phyloP scores from a whole-genome alignment of 92 coral and sea anemone species.

The Parazoanthus darwini region DNA sequence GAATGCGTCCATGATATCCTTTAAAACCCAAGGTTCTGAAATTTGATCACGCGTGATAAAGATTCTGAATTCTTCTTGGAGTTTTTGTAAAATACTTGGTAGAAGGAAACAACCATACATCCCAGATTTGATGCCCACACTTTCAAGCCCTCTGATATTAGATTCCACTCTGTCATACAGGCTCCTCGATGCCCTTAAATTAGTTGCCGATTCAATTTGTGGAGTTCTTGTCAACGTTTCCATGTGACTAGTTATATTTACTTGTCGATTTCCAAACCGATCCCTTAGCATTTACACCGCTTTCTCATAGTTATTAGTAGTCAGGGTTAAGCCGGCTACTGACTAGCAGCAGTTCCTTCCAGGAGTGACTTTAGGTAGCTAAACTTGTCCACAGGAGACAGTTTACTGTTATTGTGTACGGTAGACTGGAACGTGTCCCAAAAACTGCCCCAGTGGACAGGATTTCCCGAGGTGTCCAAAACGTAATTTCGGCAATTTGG shows the following conservation, averaged over 20 bases:
- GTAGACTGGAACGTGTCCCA: slow-evolving; percentile 33
- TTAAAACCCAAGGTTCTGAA: slow-evolving; percentile 20
- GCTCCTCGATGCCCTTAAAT: not conserved
- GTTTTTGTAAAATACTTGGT: slow-evolving; percentile 28
- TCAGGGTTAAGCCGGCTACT: slow-evolving; percentile 5
- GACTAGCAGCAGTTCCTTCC: not conserved
- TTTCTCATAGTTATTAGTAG: not conserved
- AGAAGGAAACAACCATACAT: slow-evolving; percentile 46
- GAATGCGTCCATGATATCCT: slow-evolving; percentile 3
- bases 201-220: not conserved
- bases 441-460: slow-evolving; percentile 10
- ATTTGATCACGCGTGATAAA: too few relatives aligned
- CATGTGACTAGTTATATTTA: not conserved
- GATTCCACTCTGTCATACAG: not conserved
- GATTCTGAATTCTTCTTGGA: too few relatives aligned
- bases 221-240: not conserved
- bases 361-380: not conserved
- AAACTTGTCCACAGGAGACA: slow-evolving; percentile 14
- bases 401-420: slow-evolving; percentile 11
- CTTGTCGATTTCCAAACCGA: not conserved
- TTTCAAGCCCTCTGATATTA: slow-evolving; percentile 44
- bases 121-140: slow-evolving; percentile 41
- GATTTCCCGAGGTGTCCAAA: slow-evolving; percentile 14
- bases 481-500: slow-evolving; percentile 2
- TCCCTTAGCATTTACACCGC: not conserved